These are phyloP conservation scores for Porites cylindrica DNA, from an alignment of 92 coral and sea anemone species.

Conservation along the genomic window DNA sequence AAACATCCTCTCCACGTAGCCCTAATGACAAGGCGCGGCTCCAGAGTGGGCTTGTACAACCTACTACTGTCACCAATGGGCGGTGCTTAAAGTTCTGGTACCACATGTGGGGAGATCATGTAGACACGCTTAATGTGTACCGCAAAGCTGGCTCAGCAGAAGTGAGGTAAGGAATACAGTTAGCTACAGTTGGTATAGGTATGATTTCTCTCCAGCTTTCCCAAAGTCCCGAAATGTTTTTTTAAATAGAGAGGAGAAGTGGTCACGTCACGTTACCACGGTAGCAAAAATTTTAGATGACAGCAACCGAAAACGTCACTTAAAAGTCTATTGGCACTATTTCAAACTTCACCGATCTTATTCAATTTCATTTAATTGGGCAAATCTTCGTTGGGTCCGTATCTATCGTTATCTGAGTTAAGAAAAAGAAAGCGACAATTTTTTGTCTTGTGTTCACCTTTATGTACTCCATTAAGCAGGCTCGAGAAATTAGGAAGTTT, in stretches of 20 bases:
- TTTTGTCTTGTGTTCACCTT: no score
- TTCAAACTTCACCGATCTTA: no score
- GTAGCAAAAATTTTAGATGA: no score
- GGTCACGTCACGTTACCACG: no score
- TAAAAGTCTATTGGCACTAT: no score
- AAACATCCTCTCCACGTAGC: slow-evolving; percentile 87
- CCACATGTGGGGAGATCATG: slow-evolving; percentile 97
- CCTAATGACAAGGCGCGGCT: slow-evolving; percentile 85
- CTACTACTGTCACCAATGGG: slow-evolving; percentile 91
- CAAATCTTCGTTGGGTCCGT: no score
- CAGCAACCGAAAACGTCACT: no score
- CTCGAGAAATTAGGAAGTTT: no score
- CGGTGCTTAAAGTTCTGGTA: slow-evolving; percentile 96
- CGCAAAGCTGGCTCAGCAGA: slow-evolving; percentile 75
- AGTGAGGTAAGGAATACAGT: slow-evolving; percentile 60
- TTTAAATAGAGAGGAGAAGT: not conserved
- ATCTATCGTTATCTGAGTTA: no score
- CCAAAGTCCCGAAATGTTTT: not conserved
- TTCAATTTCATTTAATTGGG: no score
- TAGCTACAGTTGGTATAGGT: not conserved
- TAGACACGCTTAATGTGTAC: slow-evolving; percentile 89
- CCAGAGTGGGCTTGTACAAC: slow-evolving; percentile 86
- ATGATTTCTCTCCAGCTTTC: not conserved
- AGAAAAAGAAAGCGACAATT: no score
- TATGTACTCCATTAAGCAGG: no score